Evolutionary conservation across 2,113 vertebrate genomes (phyloP), one percentile per base, ranked within the genome.

Genomic region (Sisor rabdophorus): DNA sequence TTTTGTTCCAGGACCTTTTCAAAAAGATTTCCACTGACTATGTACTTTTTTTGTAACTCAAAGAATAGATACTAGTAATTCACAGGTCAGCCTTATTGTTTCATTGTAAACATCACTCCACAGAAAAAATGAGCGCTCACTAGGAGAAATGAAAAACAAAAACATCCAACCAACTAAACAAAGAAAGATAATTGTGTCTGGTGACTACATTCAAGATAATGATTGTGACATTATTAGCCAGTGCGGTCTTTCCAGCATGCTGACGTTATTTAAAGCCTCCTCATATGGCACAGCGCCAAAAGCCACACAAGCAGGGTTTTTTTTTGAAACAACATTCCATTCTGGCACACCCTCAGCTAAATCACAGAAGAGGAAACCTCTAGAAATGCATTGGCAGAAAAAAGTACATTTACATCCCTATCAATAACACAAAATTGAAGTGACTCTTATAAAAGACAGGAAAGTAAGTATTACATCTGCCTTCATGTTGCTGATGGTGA

Each of bases 161-260:
- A 4, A 6, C 40, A 44, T 9, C 9, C 64, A 30, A 52, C 24
- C 2, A 24, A 47, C 1, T 6, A 3, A 53, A 52, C 15, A 19
- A 72, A 50, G 26, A 44, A 75, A 52, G 59, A 44, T 52, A 12
- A 28, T 78, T 61, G 22, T 40, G 36, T n/a, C 16, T 44, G 32
- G 48, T 55, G 56, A 80, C 2, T 24, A 47, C 4, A 28, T 26
- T 17, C 13, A 16, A 17, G 11, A 75, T 71, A 22, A 60, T 17
- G 72, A 67, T 44, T 15, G 68, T 76, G 52, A n/a, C 20, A 75
- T 44, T 13, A 55, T 69, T 16, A 72, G 52, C 50, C 32, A 77
- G 4, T 73, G 56, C 26, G 44, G 19, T n/a, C 47, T 60, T 48
- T 52, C 60, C 60, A 50, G 20, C 56, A 77, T 54, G 13, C 24